Evolutionary conservation across 2,113 vertebrate species (phyloP).

Genomic region (Seriola quinqueradiata): DNA sequence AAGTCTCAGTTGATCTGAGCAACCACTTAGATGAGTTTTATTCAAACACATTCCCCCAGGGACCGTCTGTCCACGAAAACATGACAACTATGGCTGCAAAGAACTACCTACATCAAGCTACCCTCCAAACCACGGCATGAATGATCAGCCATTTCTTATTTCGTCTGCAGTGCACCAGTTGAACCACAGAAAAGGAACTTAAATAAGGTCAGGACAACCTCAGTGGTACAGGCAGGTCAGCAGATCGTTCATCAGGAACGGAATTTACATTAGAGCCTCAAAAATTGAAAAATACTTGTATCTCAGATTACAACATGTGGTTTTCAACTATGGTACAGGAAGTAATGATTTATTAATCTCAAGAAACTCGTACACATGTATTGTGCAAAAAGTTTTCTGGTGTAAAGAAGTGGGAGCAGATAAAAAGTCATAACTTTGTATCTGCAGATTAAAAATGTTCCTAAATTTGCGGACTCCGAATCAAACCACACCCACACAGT

Average conservation of each 20-base stretch:
- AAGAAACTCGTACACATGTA: neutral
- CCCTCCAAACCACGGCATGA: neutral
- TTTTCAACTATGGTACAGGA: neutral
- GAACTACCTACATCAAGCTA: neutral
- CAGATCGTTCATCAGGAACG: neutral
- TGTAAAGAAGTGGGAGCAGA: neutral
- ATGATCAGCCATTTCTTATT: neutral
- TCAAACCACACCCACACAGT: neutral
- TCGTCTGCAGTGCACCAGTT: neutral
- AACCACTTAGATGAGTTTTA: neutral
- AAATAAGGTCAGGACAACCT: conserved; percentile 32
- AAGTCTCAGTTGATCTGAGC: conserved; percentile 4
- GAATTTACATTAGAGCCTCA: conserved; percentile 19
- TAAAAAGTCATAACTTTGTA: neutral
- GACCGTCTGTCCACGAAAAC: neutral
- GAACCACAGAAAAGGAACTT: neutral
- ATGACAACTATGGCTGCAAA: neutral
- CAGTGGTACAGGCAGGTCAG: neutral
- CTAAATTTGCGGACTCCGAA: neutral
- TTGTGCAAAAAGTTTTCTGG: neutral
- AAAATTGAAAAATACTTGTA: conserved; percentile 29
- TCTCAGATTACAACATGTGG: neutral
- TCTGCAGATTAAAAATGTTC: neutral
- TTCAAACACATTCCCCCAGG: neutral
- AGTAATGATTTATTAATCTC: neutral